These are phyloP conservation scores for Cerastoderma edule DNA, from an alignment of 2,888 invertebrate species.

Conservation along the genomic window DNA sequence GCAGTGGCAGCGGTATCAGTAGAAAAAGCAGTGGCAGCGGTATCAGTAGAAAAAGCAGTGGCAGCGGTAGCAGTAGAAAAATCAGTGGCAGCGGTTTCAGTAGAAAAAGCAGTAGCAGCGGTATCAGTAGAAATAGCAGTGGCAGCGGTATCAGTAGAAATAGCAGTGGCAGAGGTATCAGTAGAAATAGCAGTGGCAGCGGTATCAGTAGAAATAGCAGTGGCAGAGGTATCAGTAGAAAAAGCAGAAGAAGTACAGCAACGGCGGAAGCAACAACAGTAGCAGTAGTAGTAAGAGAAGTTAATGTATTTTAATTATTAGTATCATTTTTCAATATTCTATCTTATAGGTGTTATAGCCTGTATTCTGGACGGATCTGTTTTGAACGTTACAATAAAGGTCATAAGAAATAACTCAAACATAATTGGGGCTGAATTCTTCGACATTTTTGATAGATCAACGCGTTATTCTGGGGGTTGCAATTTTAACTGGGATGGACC, in stretches of 20 bases:
- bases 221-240: neutral
- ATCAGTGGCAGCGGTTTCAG: too few species aligned
- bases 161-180: too few species aligned
- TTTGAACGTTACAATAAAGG: constrained; percentile 16
- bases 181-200: too few species aligned
- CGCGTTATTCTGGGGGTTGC: constrained; percentile 1
- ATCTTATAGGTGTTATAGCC: constrained; percentile 10
- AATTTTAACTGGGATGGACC: constrained; percentile 13
- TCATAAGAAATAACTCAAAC: constrained; percentile 19
- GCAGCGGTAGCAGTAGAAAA: too few species aligned
- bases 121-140: too few species aligned
- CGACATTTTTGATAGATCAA: neutral
- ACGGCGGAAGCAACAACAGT: too few species aligned
- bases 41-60: too few species aligned
- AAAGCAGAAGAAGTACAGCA: neutral
- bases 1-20: neutral
- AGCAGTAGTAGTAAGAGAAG: constrained; percentile 1
- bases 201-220: neutral
- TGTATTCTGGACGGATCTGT: neutral
- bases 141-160: too few species aligned
- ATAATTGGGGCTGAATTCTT: constrained; percentile 3
- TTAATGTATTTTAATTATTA: too few species aligned
- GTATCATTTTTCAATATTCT: too few species aligned
- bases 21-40: too few species aligned
- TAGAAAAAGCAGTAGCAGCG: too few species aligned